Percentiles rank a stretch among this genome's conserved stretches.
Conservation (phyloP, 1,140 invertebrate species). For the Sogatella furcifera region DNA sequence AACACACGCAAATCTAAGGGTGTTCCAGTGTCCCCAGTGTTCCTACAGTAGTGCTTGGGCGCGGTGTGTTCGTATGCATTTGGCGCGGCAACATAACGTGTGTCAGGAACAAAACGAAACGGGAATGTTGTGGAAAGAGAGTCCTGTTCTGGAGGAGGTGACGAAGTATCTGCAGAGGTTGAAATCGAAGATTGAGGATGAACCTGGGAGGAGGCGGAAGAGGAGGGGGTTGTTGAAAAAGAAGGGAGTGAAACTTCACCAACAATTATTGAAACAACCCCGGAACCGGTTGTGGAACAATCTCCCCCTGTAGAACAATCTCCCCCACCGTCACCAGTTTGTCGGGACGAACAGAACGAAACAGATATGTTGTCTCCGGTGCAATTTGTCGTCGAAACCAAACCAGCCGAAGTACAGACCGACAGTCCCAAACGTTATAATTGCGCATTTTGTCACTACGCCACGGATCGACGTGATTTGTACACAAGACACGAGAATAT, state of each 20-base stretch:
- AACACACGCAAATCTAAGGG: slow-evolving; percentile 60
- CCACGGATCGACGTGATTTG: slow-evolving; percentile 82
- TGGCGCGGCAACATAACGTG: slow-evolving; percentile 54
- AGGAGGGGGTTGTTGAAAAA: slow-evolving; percentile 13
- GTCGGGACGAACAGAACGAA: no score
- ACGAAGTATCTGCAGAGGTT: slow-evolving; percentile 55
- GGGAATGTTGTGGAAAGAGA: slow-evolving; percentile 46
- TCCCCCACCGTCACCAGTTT: slow-evolving; percentile 12
- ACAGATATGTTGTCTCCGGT: no score
- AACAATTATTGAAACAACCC: slow-evolving; percentile 1
- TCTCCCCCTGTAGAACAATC: slow-evolving; percentile 5
- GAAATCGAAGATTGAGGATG: slow-evolving; percentile 47
- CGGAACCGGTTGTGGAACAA: background rate
- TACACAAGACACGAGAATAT: slow-evolving; percentile 95
- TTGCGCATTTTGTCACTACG: slow-evolving; percentile 77
- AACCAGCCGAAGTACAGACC: background rate
- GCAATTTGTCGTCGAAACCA: background rate
- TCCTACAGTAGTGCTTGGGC: slow-evolving; percentile 64
- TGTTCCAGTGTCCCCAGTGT: slow-evolving; percentile 60
- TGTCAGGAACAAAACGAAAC: slow-evolving; percentile 43
- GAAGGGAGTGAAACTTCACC: slow-evolving; percentile 8
- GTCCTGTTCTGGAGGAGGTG: slow-evolving; percentile 61
- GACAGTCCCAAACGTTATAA: slow-evolving; percentile 56
- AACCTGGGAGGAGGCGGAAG: slow-evolving; percentile 19
- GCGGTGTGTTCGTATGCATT: slow-evolving; percentile 58